phyloP scores from a whole-genome alignment of 2,888 invertebrate genomes.

The Junonia oenone region DNA sequence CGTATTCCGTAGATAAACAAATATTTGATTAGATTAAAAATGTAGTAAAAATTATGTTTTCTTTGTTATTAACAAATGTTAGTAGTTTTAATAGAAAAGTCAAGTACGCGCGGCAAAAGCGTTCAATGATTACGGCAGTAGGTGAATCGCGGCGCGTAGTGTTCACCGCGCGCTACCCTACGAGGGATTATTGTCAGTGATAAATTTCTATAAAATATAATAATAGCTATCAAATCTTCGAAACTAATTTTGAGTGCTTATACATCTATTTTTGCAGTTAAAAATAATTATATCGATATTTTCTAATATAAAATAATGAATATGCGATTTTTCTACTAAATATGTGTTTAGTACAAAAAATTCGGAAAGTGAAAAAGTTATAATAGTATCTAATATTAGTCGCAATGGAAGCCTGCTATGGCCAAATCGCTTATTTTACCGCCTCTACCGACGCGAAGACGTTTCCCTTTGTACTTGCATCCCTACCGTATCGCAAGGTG shows the following conservation, averaged over 20 bases:
- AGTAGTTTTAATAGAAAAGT: not conserved
- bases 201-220: not conserved
- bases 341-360: not conserved
- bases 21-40: too few relatives aligned
- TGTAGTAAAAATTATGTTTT: too few relatives aligned
- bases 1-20: too few relatives aligned
- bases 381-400: conserved; percentile 30
- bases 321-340: not conserved
- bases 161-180: not conserved
- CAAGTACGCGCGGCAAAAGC: not conserved
- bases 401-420: conserved; percentile 71
- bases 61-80: not conserved
- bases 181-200: not conserved
- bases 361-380: conserved; percentile 26
- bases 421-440: conserved; percentile 66
- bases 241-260: not conserved
- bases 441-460: conserved; percentile 60
- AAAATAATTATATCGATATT: too few relatives aligned
- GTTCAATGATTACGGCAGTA: conserved; percentile 10
- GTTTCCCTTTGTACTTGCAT: conserved; percentile 57
- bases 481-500: conserved; percentile 69
- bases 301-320: too few relatives aligned
- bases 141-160: not conserved
- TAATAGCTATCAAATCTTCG: not conserved
- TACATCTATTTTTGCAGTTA: too few relatives aligned